A percentile compares a stretch with the other conserved stretches of the same genome.
phyloP scores from a whole-genome alignment of 2,797 vertebrate species.

The Rhinoraja longicauda region DNA sequence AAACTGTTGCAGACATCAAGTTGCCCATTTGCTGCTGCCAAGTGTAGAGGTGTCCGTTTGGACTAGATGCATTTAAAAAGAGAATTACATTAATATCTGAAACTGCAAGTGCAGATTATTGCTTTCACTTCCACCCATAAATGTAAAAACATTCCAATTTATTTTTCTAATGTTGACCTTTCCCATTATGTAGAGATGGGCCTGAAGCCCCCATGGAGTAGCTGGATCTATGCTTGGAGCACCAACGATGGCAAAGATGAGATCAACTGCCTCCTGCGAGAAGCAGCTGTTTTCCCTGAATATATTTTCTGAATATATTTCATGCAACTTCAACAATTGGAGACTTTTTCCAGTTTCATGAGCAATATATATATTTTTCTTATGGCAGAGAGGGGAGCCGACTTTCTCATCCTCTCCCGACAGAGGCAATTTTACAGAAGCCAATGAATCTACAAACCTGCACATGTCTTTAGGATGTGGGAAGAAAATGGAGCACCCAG shows the following conservation, averaged over 20 bases:
- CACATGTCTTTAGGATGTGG: too few species aligned
- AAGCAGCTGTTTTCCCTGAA: background rate
- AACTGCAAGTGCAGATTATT: background rate
- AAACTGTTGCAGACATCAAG: slow-evolving; percentile 50
- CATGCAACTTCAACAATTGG: too few species aligned
- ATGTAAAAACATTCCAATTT: background rate
- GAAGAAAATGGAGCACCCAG: too few species aligned
- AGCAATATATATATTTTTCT: too few species aligned
- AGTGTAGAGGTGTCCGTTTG: slow-evolving; percentile 44
- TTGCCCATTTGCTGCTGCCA: slow-evolving; percentile 47
- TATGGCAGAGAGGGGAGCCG: too few species aligned
- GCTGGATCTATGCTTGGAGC: too few species aligned
- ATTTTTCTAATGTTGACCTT: background rate
- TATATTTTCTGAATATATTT: background rate
- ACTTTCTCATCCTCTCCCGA: too few species aligned
- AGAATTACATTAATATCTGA: background rate
- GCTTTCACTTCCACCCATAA: background rate
- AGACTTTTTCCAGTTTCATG: too few species aligned
- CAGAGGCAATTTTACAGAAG: too few species aligned
- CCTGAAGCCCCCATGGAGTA: too few species aligned
- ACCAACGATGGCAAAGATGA: too few species aligned
- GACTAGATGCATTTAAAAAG: slow-evolving; percentile 40
- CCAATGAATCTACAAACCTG: too few species aligned
- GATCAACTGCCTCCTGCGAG: background rate
- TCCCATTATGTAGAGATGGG: background rate